Base-by-base conservation (phyloP, 2,113 vertebrate species). In the Osmerus mordax region DNA sequence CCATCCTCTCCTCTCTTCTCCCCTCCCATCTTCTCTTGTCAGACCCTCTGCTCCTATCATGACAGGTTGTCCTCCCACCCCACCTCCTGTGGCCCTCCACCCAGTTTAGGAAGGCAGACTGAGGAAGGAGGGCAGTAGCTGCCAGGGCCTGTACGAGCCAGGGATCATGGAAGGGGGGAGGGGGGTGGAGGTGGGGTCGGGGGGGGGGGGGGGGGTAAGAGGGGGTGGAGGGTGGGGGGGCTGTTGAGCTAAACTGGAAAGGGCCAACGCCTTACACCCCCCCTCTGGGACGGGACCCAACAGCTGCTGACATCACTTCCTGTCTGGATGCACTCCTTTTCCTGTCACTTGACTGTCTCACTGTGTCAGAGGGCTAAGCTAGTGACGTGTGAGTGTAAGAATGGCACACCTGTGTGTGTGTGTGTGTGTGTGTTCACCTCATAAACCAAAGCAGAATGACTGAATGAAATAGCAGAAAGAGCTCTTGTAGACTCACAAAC, bases 261-360 rank as follows among this genome's bases (percentile, higher is more conserved):
- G 60, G 81, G 86, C 80, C 81, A 77, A 84, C 87, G 71, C 83
- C 83, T 79, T 77, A 32, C 16, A 29, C 28, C 29, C 28, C 69
- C 82, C 80, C 81, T 21, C 55, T 55, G 23, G 65, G 56, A 41
- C 2, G 19, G 36, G 28, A 32, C 76, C 76, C 76, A 87, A 62
- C 71, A 54, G 36, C 12, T 52, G 41, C 47, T 15, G 2, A 67
- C 64, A 23, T 81, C 73, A 79, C 53, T 79, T 83, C 78, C 85
- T 85, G 75, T 70, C 67, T 64, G 68, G 6, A n/a, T 56, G 29
- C 51, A 69, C 13, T 54, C 54, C 54, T 36, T 54, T 53, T 54
- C 60, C 25, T 32, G 29, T 41, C 64, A 65, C 64, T n/a, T 65
- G 64, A 47, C 28, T 36, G 19, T 65, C 18, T 36, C 21, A 62